Evolutionary conservation across 1,140 invertebrate species (phyloP).

Genomic region (Mya arenaria): DNA sequence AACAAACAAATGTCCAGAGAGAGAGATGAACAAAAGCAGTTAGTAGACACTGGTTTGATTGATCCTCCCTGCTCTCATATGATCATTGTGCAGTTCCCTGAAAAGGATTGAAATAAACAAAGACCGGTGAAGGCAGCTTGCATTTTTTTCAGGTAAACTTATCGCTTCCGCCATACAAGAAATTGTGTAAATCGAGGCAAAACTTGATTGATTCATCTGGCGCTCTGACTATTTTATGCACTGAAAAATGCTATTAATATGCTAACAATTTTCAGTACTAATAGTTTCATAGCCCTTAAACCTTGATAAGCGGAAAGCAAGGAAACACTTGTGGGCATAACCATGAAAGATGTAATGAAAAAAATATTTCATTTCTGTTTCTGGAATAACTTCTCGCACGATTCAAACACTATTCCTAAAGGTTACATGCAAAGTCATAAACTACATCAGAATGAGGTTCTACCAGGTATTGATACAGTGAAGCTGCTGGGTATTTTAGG

Average conservation of each 20-base stretch:
- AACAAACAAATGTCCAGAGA: too few relatives aligned
- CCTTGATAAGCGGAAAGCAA: conserved; percentile 43
- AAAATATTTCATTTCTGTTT: too few relatives aligned
- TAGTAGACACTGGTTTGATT: too few relatives aligned
- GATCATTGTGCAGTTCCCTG: too few relatives aligned
- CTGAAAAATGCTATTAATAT: conserved; percentile 56
- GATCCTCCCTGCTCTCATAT: too few relatives aligned
- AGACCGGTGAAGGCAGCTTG: too few relatives aligned
- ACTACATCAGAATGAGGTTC: conserved; percentile 45
- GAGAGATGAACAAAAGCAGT: too few relatives aligned
- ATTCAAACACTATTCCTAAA: conserved; percentile 56
- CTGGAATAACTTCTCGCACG: conserved; percentile 51
- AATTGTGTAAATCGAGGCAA: conserved; percentile 52
- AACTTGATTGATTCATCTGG: conserved; percentile 42
- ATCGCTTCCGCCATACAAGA: too few relatives aligned
- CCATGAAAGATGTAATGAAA: conserved; percentile 61
- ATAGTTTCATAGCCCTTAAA: conserved; percentile 23
- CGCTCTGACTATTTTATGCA: conserved; percentile 55
- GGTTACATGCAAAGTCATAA: conserved; percentile 57
- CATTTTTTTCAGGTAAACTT: too few relatives aligned
- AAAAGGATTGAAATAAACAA: too few relatives aligned
- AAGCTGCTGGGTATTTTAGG: conserved; percentile 56
- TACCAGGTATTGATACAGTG: conserved; percentile 46
- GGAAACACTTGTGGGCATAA: conserved; percentile 48
- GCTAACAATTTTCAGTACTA: conserved; percentile 59